Evolutionary conservation across 35 echinoderm and acorn worm genomes (phyloP), one percentile per base, ranked within the genome.

Genomic region (Ophioderma brevispina): DNA sequence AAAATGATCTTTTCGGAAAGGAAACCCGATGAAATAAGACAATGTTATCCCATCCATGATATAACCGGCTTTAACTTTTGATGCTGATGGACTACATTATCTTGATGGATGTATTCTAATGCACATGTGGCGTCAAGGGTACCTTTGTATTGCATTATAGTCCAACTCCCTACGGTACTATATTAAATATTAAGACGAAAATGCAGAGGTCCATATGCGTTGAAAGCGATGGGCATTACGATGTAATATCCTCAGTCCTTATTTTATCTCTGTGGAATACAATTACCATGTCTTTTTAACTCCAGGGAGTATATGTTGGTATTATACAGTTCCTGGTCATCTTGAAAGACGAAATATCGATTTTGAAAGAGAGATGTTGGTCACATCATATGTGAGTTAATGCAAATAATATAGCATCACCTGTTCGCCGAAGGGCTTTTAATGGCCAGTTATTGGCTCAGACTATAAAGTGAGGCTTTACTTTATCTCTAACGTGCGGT

Each of bases 331-430:
- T 70, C 23, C 17, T 70, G 59, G 17, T 70, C 59, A 70, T 70
- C n/a, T 70, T 70, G n/a, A 70, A 70, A 70, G 28, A 25, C 28
- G 17, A 46, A 70, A 15, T 70, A 70, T 70, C 59, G 59, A 70
- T 70, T 70, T 70, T 70, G 59, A 70, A 70, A 70, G 10, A 30
- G 59, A 70, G 59, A 70, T 70, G 59, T 70, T 70, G 59, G 59
- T 70, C 59, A 30, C 59, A 70, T 70, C 59, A 70, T 70, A 70
- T 52, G 59, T 30, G 28, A 25, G n/a, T 25, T 25, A 70, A 70
- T 25, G 28, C 59, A 70, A 70, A 70, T 70, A 70, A 70, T 70
- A 70, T 30, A 3, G 17, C 59, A 70, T 70, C 59, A 70, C 59
- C 59, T 70, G 59, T 70, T 25, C 23, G 59, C 59, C 28, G 10